Evolutionary conservation across 2,113 vertebrate genomes (phyloP).

Genomic region (Telmatochromis sp.): DNA sequence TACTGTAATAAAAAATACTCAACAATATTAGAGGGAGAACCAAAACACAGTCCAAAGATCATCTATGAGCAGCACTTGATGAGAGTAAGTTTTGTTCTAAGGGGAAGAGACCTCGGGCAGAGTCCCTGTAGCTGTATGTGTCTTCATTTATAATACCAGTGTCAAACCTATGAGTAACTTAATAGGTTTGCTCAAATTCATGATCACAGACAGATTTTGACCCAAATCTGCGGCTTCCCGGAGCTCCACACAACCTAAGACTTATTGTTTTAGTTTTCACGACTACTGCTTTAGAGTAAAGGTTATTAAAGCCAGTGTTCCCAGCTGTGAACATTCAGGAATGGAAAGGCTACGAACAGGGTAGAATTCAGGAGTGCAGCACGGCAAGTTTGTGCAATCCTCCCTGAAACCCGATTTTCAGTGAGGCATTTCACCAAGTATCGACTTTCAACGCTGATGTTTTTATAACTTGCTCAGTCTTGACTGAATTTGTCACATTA

Average conservation of each 20-base stretch:
- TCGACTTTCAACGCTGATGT: neutral
- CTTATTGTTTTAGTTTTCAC: neutral
- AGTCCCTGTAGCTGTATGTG: neutral
- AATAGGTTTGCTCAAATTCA: neutral
- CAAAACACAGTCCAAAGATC: neutral
- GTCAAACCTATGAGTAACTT: neutral
- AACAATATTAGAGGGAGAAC: neutral
- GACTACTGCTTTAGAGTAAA: neutral
- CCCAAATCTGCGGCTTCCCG: neutral
- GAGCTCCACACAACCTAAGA: neutral
- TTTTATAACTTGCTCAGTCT: neutral
- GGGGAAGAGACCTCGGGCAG: neutral
- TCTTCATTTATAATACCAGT: neutral
- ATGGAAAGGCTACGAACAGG: neutral
- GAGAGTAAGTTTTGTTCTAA: neutral
- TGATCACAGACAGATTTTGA: neutral
- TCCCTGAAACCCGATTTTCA: neutral
- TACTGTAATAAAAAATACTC: neutral
- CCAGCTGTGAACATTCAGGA: neutral
- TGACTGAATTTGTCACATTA: neutral
- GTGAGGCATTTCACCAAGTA: neutral
- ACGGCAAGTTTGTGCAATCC: rapidly evolving
- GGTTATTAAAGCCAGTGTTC: neutral
- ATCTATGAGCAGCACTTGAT: neutral
- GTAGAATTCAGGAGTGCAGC: neutral